Evolutionary conservation across 2,888 invertebrate species (phyloP).

Genomic region (Caenorhabditis sp.): DNA sequence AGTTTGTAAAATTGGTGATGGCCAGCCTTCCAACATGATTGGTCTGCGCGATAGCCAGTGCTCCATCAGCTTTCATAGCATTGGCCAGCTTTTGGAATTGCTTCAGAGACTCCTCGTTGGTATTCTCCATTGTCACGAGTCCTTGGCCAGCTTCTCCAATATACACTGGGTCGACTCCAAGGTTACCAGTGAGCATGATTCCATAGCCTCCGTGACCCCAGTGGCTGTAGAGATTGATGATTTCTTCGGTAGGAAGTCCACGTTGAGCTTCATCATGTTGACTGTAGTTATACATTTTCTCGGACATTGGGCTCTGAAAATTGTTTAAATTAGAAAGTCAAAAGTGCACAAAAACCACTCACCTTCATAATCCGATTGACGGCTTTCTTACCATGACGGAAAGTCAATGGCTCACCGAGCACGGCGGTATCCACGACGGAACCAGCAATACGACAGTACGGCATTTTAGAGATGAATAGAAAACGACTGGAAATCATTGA

Average conservation of each 20-base stretch:
- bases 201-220: conserved; percentile 77
- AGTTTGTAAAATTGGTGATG: conserved; percentile 17
- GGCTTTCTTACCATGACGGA: conserved; percentile 63
- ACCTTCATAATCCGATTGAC: conserved; percentile 70
- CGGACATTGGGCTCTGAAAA: conserved; percentile 69
- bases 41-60: conserved; percentile 72
- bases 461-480: conserved; percentile 41
- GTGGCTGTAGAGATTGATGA: conserved; percentile 73
- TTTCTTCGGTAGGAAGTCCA: conserved; percentile 69
- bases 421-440: conserved; percentile 30
- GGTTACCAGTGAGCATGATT: conserved; percentile 74
- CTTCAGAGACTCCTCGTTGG: conserved; percentile 37
- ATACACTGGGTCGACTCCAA: conserved; percentile 61
- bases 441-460: conserved; percentile 44
- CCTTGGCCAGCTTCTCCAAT: conserved; percentile 71
- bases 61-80: conserved; percentile 68
- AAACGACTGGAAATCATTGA: conserved; percentile 26
- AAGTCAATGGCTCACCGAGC: conserved; percentile 51
- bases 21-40: conserved; percentile 54
- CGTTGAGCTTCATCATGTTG: conserved; percentile 33
- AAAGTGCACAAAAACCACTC: conserved; percentile 5
- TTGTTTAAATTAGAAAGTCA: too few relatives aligned
- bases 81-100: conserved; percentile 42
- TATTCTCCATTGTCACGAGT: conserved; percentile 67
- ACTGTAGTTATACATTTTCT: conserved; percentile 65